Evolutionary conservation across 2,113 vertebrate species (phyloP).

Genomic region (Myrmecophaga tridactyla): DNA sequence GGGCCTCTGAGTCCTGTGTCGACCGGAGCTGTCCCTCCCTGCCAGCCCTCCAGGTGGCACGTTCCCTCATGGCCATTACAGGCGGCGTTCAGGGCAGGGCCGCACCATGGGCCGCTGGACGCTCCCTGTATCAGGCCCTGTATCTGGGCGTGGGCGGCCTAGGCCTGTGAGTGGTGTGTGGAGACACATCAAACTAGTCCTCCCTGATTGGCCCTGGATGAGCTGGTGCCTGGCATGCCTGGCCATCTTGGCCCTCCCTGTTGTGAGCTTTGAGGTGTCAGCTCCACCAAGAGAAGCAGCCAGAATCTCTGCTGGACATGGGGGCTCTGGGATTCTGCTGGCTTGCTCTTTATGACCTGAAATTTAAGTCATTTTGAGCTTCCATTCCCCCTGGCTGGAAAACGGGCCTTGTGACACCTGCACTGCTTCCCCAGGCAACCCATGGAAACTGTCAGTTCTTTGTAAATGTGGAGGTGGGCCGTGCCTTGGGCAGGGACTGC

Average conservation of each 20-base stretch:
- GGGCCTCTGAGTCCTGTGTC: background rate
- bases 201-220: too few species aligned
- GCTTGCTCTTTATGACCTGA: background rate
- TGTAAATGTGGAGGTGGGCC: accelerated
- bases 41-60: background rate
- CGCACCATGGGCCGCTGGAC: accelerated
- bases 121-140: background rate
- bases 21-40: accelerated
- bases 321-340: background rate
- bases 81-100: accelerated
- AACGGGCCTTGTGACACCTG: background rate
- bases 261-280: background rate
- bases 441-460: accelerated
- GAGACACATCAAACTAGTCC: accelerated
- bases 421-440: background rate
- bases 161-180: accelerated
- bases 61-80: background rate
- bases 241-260: background rate
- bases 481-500: background rate
- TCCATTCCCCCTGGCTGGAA: accelerated
- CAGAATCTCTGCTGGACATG: background rate
- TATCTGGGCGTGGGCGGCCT: accelerated
- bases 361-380: background rate
- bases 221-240: background rate
- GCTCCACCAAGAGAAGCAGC: background rate